Percentiles rank a stretch among this genome's conserved stretches.
phyloP scores from a whole-genome alignment of 2,888 invertebrate species.

The Cryptus armator region DNA sequence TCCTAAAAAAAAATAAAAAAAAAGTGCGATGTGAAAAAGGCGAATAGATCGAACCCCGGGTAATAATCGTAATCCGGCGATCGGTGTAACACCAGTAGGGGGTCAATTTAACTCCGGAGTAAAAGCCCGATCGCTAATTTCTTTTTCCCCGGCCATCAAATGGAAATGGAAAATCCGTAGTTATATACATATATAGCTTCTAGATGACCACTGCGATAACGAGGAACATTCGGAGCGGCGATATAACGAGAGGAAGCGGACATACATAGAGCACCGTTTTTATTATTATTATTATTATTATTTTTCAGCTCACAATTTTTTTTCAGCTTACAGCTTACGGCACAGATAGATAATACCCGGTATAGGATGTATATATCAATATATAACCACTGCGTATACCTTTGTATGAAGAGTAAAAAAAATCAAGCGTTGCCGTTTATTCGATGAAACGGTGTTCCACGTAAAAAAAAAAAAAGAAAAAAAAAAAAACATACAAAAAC shows the following conservation, averaged over 20 bases:
- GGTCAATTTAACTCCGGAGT: constrained; percentile 39
- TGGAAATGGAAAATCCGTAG: constrained; percentile 49
- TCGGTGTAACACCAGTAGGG: constrained; percentile 16
- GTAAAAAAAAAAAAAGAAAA: background rate
- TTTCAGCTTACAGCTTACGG: constrained; percentile 23
- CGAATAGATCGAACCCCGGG: constrained; percentile 28
- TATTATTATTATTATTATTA: constrained; percentile 1
- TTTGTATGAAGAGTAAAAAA: background rate
- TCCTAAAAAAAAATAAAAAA: background rate
- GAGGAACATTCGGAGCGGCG: constrained; percentile 50
- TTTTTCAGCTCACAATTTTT: constrained; percentile 19
- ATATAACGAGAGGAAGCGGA: constrained; percentile 34
- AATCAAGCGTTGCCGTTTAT: background rate
- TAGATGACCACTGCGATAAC: constrained; percentile 47
- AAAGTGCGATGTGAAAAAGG: background rate
- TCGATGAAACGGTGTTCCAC: background rate
- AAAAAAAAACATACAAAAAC: background rate
- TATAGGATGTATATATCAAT: background rate
- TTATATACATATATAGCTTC: constrained; percentile 1
- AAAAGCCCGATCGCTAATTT: constrained; percentile 46
- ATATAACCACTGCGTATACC: background rate
- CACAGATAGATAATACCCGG: constrained; percentile 27
- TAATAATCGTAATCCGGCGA: constrained; percentile 56
- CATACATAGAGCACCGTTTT: constrained; percentile 14
- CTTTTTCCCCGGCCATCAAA: constrained; percentile 44